phyloP scores from a whole-genome alignment of 2,888 invertebrate species.

The Buathra laborator region DNA sequence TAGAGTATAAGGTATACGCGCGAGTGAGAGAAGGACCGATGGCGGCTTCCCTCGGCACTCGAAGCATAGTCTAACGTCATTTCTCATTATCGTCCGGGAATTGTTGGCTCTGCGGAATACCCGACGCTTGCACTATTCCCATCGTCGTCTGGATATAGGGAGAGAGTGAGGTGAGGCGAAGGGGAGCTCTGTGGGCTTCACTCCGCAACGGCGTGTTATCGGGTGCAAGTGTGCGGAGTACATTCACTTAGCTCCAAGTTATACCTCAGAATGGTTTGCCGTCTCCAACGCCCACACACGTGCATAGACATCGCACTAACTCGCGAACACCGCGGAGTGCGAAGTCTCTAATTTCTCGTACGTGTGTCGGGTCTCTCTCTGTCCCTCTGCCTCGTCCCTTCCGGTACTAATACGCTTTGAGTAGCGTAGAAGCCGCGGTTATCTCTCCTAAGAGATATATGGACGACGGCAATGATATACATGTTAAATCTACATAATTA shows the following conservation, averaged over 20 bases:
- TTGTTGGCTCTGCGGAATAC: constrained; percentile 66
- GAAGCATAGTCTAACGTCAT: constrained; percentile 65
- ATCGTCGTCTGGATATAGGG: constrained; percentile 30
- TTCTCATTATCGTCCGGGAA: constrained; percentile 68
- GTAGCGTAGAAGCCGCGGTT: constrained; percentile 5
- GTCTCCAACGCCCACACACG: constrained; percentile 31
- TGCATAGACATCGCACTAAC: constrained; percentile 15
- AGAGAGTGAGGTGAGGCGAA: not conserved
- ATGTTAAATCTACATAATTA: too few species aligned
- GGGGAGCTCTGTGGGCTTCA: not conserved
- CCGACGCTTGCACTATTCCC: constrained; percentile 52
- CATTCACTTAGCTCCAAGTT: constrained; percentile 61
- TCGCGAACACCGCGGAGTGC: constrained; percentile 28
- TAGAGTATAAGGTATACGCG: constrained; percentile 1
- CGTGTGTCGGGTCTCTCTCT: constrained; percentile 41
- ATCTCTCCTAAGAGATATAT: not conserved
- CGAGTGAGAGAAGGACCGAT: constrained; percentile 27
- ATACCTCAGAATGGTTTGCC: constrained; percentile 52
- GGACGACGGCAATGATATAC: not conserved
- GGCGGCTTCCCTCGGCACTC: constrained; percentile 49
- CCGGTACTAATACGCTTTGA: constrained; percentile 34
- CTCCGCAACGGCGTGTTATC: constrained; percentile 39
- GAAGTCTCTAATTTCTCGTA: constrained; percentile 58
- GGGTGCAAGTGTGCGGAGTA: constrained; percentile 48
- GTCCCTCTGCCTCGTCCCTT: not conserved